These are phyloP conservation scores for Lepidocyrtinus sp. DNA, from an alignment of 2,888 invertebrate species.

Conservation along the genomic window DNA sequence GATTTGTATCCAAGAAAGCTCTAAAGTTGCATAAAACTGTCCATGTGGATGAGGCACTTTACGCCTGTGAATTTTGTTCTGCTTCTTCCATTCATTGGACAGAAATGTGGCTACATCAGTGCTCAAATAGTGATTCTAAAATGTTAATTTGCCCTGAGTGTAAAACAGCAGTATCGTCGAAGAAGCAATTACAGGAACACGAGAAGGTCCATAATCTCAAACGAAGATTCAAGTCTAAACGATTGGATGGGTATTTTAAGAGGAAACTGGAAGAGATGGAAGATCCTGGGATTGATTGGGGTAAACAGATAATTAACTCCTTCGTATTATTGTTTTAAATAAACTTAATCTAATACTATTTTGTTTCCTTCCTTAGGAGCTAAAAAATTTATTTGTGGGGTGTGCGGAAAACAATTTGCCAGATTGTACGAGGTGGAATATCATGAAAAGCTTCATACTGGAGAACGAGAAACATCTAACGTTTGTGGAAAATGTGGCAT, in stretches of 20 bases:
- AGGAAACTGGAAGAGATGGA: slow-evolving; percentile 50
- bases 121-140: slow-evolving; percentile 38
- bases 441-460: slow-evolving; percentile 60
- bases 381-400: slow-evolving; percentile 59
- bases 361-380: slow-evolving; percentile 32
- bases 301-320: slow-evolving; percentile 3
- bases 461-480: slow-evolving; percentile 46
- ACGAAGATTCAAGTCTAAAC: slow-evolving; percentile 57
- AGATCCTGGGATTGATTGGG: slow-evolving; percentile 50
- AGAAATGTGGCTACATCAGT: slow-evolving; percentile 60
- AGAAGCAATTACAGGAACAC: slow-evolving; percentile 56
- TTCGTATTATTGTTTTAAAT: too few relatives aligned
- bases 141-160: slow-evolving; percentile 55
- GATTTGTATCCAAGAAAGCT: slow-evolving; percentile 35
- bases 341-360: not conserved
- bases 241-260: slow-evolving; percentile 55
- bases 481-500: slow-evolving; percentile 50
- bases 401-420: slow-evolving; percentile 56
- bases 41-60: slow-evolving; percentile 60
- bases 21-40: slow-evolving; percentile 41
- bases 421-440: slow-evolving; percentile 61
- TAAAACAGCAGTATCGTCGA: slow-evolving; percentile 53
- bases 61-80: slow-evolving; percentile 61
- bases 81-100: slow-evolving; percentile 57
- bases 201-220: slow-evolving; percentile 61